phyloP scores from a whole-genome alignment of 2,113 vertebrate genomes.

The Mustela lutreola region DNA sequence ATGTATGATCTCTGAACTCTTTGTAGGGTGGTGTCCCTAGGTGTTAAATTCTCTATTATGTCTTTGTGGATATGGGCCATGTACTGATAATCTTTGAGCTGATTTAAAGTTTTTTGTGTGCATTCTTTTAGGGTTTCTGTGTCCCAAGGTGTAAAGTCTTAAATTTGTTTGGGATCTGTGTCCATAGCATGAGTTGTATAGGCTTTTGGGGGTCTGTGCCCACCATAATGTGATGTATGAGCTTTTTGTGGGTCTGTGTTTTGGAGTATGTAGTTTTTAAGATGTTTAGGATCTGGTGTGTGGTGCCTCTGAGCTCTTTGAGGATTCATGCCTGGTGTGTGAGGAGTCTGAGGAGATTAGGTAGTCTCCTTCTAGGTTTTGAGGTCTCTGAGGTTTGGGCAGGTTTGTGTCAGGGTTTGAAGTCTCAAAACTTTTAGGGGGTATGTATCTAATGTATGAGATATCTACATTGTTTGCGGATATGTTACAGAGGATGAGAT shows the following conservation, averaged over 20 bases:
- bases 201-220: not conserved
- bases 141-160: not conserved
- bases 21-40: not conserved
- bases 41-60: not conserved
- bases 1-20: not conserved
- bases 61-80: not conserved
- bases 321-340: not conserved
- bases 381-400: not conserved
- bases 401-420: not conserved
- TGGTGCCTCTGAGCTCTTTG: not conserved
- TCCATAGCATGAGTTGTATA: not conserved
- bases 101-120: slow-evolving; percentile 20
- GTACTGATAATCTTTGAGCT: not conserved
- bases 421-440: not conserved
- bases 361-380: not conserved
- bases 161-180: not conserved
- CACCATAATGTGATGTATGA: not conserved
- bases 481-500: not conserved
- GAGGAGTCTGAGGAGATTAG: not conserved
- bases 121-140: slow-evolving; percentile 22
- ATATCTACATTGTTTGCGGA: slow-evolving; percentile 1
- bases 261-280: not conserved
- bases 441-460: not conserved
- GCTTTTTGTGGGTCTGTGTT: not conserved
- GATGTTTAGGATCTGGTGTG: not conserved